These are phyloP conservation scores for Ypsolopha scabrella DNA, from an alignment of 2,888 invertebrate species.

Conservation along the genomic window DNA sequence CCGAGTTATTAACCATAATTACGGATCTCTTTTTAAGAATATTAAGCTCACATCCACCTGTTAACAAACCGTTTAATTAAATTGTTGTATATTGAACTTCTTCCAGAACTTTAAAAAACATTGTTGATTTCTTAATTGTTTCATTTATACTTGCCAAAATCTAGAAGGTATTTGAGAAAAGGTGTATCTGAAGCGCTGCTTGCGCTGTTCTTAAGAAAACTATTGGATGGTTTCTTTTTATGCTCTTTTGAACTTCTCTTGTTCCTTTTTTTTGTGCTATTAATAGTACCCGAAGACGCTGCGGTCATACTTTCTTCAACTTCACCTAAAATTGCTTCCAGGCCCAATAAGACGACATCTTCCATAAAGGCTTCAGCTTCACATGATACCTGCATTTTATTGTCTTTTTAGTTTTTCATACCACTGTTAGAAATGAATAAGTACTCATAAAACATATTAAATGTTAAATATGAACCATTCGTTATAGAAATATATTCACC, in stretches of 20 bases:
- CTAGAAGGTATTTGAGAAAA: slow-evolving; percentile 48
- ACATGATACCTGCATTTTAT: slow-evolving; percentile 34
- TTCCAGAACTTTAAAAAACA: too few species aligned
- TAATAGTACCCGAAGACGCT: too few species aligned
- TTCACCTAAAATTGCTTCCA: slow-evolving; percentile 38
- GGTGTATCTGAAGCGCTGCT: slow-evolving; percentile 24
- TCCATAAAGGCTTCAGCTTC: slow-evolving; percentile 61
- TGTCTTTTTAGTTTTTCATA: background rate
- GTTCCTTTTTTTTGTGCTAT: too few species aligned
- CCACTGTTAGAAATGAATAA: too few species aligned
- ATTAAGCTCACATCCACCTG: slow-evolving; percentile 53
- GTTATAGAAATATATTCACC: slow-evolving; percentile 20
- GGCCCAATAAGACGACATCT: slow-evolving; percentile 48
- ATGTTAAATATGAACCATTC: too few species aligned
- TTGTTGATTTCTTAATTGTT: too few species aligned
- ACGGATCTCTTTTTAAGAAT: slow-evolving; percentile 40
- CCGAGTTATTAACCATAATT: slow-evolving; percentile 56
- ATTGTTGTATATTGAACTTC: background rate
- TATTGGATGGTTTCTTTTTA: slow-evolving; percentile 28
- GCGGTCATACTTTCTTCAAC: slow-evolving; percentile 18
- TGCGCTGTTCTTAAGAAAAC: slow-evolving; percentile 31
- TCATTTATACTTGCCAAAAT: slow-evolving; percentile 33
- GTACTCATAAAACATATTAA: too few species aligned
- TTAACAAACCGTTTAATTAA: slow-evolving; percentile 1
- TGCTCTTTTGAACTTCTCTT: slow-evolving; percentile 26